phyloP scores from a whole-genome alignment of 2,113 vertebrate species.

The Chroicocephalus ridibundus region DNA sequence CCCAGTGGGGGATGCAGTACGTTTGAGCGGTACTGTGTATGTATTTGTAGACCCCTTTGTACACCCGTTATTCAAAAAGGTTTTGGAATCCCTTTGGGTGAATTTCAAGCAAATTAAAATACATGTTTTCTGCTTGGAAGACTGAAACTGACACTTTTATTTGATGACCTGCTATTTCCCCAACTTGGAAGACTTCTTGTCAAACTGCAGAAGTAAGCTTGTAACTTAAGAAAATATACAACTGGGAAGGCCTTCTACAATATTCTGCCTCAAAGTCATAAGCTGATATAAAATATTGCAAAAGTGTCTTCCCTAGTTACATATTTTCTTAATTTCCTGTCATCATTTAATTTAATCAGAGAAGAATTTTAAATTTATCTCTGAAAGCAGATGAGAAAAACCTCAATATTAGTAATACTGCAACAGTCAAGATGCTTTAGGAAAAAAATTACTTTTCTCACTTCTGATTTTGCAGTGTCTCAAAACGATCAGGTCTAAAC shows the following conservation, averaged over 20 bases:
- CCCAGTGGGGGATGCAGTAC: rapidly evolving
- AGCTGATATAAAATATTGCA: not conserved
- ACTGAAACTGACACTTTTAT: not conserved
- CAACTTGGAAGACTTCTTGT: not conserved
- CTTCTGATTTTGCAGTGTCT: not conserved
- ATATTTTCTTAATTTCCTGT: not conserved
- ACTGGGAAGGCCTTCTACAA: not conserved
- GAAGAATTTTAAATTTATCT: not conserved
- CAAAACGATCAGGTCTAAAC: not conserved
- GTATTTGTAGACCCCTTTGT: not conserved
- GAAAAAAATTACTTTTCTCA: not conserved
- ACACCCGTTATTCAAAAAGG: not conserved
- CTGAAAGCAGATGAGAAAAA: not conserved
- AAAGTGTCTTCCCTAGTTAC: not conserved
- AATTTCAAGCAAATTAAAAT: not conserved
- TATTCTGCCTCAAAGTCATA: not conserved
- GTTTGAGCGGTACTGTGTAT: rapidly evolving
- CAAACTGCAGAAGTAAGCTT: not conserved
- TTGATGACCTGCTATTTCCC: not conserved
- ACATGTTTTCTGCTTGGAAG: not conserved
- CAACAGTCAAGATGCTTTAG: not conserved
- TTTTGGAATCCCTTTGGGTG: not conserved
- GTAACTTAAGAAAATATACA: not conserved
- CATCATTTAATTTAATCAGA: not conserved
- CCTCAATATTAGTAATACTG: not conserved